Conservation (phyloP, 2,113 vertebrate species). For the Oryzias melastigma region DNA sequence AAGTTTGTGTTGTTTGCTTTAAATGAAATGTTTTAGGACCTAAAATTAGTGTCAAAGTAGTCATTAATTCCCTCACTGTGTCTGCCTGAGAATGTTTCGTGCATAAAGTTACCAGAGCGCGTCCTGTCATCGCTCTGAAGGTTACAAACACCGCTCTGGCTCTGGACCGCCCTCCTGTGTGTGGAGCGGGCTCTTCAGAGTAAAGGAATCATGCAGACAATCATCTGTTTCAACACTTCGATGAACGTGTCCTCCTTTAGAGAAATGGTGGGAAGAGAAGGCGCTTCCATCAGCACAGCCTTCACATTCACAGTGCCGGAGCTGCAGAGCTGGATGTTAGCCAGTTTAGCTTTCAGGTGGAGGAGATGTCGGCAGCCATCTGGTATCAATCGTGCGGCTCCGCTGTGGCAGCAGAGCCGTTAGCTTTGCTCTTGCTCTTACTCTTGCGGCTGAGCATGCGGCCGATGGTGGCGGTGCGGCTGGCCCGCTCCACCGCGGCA, state of each 20-base stretch:
- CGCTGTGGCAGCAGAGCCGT: slow-evolving; percentile 69
- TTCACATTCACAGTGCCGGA: slow-evolving; percentile 31
- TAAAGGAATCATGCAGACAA: slow-evolving; percentile 40
- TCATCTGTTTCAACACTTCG: slow-evolving; percentile 30
- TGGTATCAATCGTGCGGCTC: slow-evolving; percentile 63
- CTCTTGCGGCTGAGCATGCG: slow-evolving; percentile 86
- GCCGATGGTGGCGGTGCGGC: slow-evolving; percentile 82
- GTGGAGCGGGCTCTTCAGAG: slow-evolving; percentile 52
- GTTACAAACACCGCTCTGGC: slow-evolving; percentile 50
- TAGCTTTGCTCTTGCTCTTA: slow-evolving; percentile 81
- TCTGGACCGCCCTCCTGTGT: slow-evolving; percentile 26
- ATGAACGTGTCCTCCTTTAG: slow-evolving; percentile 18
- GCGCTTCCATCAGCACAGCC: slow-evolving; percentile 27
- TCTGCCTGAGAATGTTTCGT: slow-evolving; percentile 23
- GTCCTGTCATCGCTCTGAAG: slow-evolving; percentile 63
- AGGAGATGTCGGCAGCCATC: slow-evolving; percentile 30
- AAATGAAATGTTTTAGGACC: slow-evolving; percentile 7
- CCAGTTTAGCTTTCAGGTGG: slow-evolving; percentile 38
- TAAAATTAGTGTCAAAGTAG: slow-evolving; percentile 62
- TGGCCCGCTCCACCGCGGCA: slow-evolving; percentile 73
- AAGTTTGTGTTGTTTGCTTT: no score
- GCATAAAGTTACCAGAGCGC: slow-evolving; percentile 36
- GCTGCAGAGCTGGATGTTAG: slow-evolving; percentile 16
- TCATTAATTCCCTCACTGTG: slow-evolving; percentile 22
- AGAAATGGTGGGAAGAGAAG: slow-evolving; percentile 23